These are phyloP conservation scores for Tenualosa thibaudeaui DNA, from an alignment of 2,797 vertebrate species.

Conservation along the genomic window DNA sequence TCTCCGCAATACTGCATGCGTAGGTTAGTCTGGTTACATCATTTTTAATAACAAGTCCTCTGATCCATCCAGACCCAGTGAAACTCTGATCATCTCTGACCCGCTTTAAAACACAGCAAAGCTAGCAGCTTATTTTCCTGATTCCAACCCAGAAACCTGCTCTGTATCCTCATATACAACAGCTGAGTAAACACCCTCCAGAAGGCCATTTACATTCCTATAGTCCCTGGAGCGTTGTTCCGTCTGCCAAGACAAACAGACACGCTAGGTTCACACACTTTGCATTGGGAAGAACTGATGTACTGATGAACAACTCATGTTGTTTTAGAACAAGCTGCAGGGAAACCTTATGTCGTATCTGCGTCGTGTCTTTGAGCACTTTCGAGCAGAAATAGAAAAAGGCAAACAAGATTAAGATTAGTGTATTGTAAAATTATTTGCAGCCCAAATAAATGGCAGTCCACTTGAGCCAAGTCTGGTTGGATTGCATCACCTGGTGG, in stretches of 20 bases:
- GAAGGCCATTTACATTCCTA: slow-evolving; percentile 30
- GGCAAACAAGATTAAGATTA: background rate
- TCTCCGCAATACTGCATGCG: background rate
- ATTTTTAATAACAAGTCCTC: background rate
- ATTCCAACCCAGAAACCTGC: background rate
- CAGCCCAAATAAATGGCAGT: background rate
- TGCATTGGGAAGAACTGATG: background rate
- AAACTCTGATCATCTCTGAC: background rate
- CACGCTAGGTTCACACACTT: background rate
- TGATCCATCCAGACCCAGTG: background rate
- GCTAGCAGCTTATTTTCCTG: background rate
- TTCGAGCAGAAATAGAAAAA: background rate
- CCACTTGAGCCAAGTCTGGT: background rate
- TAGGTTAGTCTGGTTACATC: background rate
- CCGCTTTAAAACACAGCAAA: background rate
- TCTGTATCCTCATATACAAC: slow-evolving; percentile 7
- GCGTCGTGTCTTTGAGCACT: background rate
- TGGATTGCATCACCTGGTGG: background rate
- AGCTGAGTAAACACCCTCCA: slow-evolving; percentile 53
- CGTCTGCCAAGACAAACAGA: slow-evolving; percentile 13
- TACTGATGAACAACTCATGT: no score
- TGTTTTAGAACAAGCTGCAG: background rate
- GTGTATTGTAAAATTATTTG: background rate
- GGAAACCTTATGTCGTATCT: background rate
- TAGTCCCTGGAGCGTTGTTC: background rate